Conservation (phyloP, 2,113 vertebrate genomes). For the Bujurquina vittata region DNA sequence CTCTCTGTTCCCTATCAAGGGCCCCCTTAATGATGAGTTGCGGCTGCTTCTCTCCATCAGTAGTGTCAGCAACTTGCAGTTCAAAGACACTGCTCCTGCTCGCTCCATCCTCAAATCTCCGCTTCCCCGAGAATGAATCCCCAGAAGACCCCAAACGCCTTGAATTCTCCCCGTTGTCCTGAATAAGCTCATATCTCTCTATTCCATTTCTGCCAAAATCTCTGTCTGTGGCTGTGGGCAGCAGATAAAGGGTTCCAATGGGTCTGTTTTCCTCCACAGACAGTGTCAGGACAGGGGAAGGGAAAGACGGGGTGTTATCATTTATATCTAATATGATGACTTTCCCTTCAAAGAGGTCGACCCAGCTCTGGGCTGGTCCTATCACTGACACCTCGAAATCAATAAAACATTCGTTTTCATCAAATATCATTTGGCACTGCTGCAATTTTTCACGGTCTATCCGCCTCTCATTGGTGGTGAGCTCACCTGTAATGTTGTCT, state of each 20-base stretch:
- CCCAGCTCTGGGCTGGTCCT: constrained; percentile 97
- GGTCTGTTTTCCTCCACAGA: constrained; percentile 99
- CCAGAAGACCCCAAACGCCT: constrained; percentile 71
- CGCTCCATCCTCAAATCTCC: constrained; percentile 77
- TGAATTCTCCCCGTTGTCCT: constrained; percentile 89
- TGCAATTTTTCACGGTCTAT: constrained; percentile 98
- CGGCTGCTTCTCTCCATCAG: constrained; percentile 98
- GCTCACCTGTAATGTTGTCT: constrained; percentile 98
- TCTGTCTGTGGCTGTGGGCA: constrained; percentile 95
- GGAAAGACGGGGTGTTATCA: constrained; percentile 98
- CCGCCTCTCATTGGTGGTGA: constrained; percentile 95
- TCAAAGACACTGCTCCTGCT: constrained; percentile 94
- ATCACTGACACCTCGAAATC: constrained; percentile 99
- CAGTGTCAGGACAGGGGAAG: constrained; percentile 94
- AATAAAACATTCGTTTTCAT: constrained; percentile 98
- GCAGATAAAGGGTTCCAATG: constrained; percentile 95
- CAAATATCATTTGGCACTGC: constrained; percentile 99
- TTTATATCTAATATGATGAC: constrained; percentile 97
- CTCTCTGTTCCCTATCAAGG: constrained; percentile 93
- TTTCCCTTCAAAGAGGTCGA: constrained; percentile 96
- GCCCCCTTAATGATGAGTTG: constrained; percentile 98
- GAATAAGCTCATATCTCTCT: constrained; percentile 95
- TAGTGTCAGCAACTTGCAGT: constrained; percentile 96
- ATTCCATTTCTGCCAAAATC: constrained; percentile 98
- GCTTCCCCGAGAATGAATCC: constrained; percentile 81